A percentile compares a stretch with the other conserved stretches of the same genome.
These are phyloP conservation scores for Oncorhynchus kisutch DNA, from an alignment of 2,113 vertebrate genomes.

Conservation along the genomic window DNA sequence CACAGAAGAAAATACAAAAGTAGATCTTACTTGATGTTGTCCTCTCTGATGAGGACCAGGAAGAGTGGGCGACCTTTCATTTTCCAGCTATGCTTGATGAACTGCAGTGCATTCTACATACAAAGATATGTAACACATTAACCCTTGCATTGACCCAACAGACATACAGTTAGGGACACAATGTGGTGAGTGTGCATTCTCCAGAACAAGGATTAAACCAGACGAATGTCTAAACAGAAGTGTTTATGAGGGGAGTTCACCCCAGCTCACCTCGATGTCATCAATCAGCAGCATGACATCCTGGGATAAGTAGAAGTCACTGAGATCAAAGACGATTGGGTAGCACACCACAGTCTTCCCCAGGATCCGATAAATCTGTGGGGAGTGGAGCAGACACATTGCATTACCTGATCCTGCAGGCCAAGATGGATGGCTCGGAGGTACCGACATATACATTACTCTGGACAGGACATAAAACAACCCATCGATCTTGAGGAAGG, in stretches of 20 bases:
- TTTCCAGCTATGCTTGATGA: slow-evolving; percentile 98
- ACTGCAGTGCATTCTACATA: slow-evolving; percentile 91
- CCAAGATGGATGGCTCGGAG: slow-evolving; percentile 45
- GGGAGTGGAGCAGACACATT: slow-evolving; percentile 7
- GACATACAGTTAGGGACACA: neutral
- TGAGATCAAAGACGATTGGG: slow-evolving; percentile 97
- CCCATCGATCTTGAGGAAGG: slow-evolving; percentile 49
- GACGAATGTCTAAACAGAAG: neutral
- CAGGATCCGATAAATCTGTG: slow-evolving; percentile 93
- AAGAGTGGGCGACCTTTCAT: slow-evolving; percentile 95
- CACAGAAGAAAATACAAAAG: slow-evolving; percentile 7
- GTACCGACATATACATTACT: slow-evolving; percentile 49
- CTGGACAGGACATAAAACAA: slow-evolving; percentile 57
- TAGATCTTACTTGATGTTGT: slow-evolving; percentile 89
- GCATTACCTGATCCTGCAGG: slow-evolving; percentile 37
- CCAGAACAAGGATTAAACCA: neutral
- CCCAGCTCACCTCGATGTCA: slow-evolving; percentile 90
- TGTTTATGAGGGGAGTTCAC: neutral
- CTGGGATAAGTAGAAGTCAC: slow-evolving; percentile 98
- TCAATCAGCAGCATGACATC: slow-evolving; percentile 98
- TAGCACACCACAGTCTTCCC: slow-evolving; percentile 98
- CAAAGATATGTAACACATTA: slow-evolving; percentile 1
- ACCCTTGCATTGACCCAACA: neutral
- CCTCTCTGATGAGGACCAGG: slow-evolving; percentile 93
- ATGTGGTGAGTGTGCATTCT: neutral